A percentile compares a stretch with the other conserved stretches of the same genome.
These are phyloP conservation scores for Nothura maculosa DNA, from an alignment of 2,797 vertebrate species.

Conservation along the genomic window DNA sequence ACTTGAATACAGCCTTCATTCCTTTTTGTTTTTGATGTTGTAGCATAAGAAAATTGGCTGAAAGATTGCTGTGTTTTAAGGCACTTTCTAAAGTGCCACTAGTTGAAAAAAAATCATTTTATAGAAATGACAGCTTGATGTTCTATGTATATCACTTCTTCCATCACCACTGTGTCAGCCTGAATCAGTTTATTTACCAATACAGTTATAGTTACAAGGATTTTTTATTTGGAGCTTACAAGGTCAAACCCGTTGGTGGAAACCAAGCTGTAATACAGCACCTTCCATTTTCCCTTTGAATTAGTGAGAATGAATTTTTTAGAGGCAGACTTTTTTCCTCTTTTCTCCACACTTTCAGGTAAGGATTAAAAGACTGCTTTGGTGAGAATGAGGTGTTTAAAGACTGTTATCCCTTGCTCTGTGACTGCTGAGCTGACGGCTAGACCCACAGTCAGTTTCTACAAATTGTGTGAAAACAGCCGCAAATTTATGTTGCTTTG, in stretches of 20 bases:
- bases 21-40: neutral
- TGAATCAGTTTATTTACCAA: constrained; percentile 50
- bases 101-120: constrained; percentile 2
- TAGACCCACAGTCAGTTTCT: neutral
- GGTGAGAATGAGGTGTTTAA: neutral
- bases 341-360: neutral
- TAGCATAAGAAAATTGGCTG: constrained; percentile 37
- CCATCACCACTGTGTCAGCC: constrained; percentile 18
- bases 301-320: constrained; percentile 1
- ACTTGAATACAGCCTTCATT: neutral
- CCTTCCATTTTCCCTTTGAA: neutral
- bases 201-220: neutral
- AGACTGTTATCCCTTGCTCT: neutral
- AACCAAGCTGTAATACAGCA: neutral
- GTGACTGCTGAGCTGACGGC: neutral
- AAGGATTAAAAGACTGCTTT: neutral
- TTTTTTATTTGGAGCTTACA: constrained; percentile 13
- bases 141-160: constrained; percentile 39
- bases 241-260: neutral
- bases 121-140: constrained; percentile 32
- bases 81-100: neutral
- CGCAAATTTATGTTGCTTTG: neutral
- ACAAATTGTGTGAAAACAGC: neutral
- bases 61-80: constrained; percentile 38
- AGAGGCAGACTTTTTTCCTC: neutral